phyloP scores from a whole-genome alignment of 2,797 vertebrate genomes.

The Arctocebus calabarensis region DNA sequence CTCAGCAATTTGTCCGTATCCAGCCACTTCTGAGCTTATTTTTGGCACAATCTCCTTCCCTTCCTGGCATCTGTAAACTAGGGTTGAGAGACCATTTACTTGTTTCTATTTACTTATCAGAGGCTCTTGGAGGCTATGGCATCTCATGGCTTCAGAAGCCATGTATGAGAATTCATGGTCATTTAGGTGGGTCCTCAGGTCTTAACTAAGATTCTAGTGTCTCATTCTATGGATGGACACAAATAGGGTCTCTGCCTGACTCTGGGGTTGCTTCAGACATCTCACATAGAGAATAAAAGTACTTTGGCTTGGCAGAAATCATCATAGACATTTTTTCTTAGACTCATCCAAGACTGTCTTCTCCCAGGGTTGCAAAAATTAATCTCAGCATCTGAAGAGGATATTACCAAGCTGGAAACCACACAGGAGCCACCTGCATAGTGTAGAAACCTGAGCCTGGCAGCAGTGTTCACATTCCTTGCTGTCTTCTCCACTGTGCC shows the following conservation, averaged over 20 bases:
- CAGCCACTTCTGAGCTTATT: conserved; percentile 73
- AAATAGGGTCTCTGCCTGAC: background rate
- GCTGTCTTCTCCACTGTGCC: background rate
- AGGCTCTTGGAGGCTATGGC: background rate
- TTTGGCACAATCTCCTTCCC: conserved; percentile 64
- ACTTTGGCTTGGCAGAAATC: background rate
- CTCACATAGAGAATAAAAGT: background rate
- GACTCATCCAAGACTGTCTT: background rate
- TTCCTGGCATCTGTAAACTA: conserved; percentile 70
- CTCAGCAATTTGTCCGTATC: conserved; percentile 72
- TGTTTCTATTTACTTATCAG: conserved; percentile 13
- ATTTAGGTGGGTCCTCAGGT: background rate
- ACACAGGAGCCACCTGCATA: background rate
- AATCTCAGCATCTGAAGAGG: background rate
- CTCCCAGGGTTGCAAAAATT: background rate
- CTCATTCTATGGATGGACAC: background rate
- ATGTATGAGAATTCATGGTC: background rate
- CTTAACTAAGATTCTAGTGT: background rate
- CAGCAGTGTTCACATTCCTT: background rate
- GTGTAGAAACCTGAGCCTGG: background rate
- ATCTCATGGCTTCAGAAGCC: background rate
- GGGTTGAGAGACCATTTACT: background rate
- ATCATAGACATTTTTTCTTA: background rate
- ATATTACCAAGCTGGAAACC: background rate
- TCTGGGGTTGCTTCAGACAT: background rate